Evolutionary conservation across 2,113 vertebrate species (phyloP).

Genomic region (Scatophagus argus): DNA sequence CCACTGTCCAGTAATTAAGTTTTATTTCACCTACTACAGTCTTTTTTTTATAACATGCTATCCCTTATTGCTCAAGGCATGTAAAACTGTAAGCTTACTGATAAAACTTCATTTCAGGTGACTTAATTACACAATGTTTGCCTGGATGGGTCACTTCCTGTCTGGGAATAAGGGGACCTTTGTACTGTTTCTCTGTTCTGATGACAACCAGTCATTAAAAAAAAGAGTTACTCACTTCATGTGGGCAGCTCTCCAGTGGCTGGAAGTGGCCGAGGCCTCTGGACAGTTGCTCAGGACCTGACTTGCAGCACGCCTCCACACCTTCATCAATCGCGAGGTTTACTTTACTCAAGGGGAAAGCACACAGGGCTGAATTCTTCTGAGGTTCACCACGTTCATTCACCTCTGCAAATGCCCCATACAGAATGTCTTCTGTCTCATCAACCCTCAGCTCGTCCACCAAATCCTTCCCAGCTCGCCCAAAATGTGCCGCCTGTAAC

Average conservation of each 20-base stretch:
- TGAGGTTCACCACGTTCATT: constrained; percentile 28
- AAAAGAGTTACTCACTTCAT: constrained; percentile 84
- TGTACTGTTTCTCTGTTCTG: constrained; percentile 27
- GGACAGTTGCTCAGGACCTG: constrained; percentile 64
- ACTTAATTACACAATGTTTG: constrained; percentile 54
- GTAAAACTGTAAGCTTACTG: constrained; percentile 16
- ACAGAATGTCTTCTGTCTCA: constrained; percentile 84
- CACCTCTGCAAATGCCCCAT: constrained; percentile 87
- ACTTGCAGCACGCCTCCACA: constrained; percentile 86
- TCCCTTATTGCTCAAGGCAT: constrained; percentile 15
- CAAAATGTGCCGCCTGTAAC: constrained; percentile 89
- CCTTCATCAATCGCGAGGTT: constrained; percentile 85
- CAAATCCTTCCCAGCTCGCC: constrained; percentile 81
- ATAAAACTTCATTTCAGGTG: constrained; percentile 16
- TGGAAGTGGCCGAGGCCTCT: constrained; percentile 91
- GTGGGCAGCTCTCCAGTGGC: constrained; percentile 85
- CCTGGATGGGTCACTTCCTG: constrained; percentile 53
- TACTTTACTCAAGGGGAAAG: constrained; percentile 85
- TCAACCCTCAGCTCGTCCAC: constrained; percentile 83
- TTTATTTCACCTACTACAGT: not conserved
- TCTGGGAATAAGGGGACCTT: constrained; percentile 26
- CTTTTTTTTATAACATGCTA: not conserved
- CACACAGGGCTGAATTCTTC: constrained; percentile 89
- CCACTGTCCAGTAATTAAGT: not conserved
- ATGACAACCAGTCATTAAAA: constrained; percentile 1